Base-by-base conservation (phyloP, 1,140 invertebrate species). In the Acromyrmex charruanus region DNA sequence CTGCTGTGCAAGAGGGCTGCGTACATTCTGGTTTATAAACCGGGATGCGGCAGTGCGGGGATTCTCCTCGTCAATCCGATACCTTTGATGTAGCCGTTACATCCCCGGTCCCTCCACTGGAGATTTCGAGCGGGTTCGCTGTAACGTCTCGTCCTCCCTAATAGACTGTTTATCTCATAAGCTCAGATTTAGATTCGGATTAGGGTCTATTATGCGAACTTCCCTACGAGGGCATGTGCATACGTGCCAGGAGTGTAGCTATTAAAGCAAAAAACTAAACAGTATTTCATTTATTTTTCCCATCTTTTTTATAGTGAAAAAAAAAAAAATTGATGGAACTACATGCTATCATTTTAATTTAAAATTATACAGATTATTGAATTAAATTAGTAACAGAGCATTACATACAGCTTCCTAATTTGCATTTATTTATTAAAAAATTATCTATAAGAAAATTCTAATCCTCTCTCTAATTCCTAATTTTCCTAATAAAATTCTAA, bases 151-250 rank as follows among this genome's bases (percentile, higher is more conserved):
- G 55, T 84, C 28, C 55, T 61, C 89, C 91, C 92, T 92, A 91
- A 93, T 94, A 94, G 93, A 93, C 93, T 94, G 92, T 94, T 94
- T 94, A 94, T 94, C 93, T 93, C 93, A 82, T 89, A 93, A 94
- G 91, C 89, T 85, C 58, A 88, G 92, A 93, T 94, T 94, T 93
- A 92, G 89, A 94, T 89, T 92, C 88, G 80, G 88, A 92, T 92
- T 88, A 84, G 71, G 53, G 65, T 65, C 81, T 81, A 90, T 90
- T 90, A 90, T 90, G 53, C 81, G 18, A 68, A 39, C 16, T 51
- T 65, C 44, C 65, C 44, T 59, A 69, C 35, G 55, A 65, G 55
- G 75, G 55, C 21, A 25, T 44, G 35, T 79, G 65, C 25, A 14
- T 79, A 31, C 28, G 31, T 28, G 35, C 12, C 25, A 74, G 21